A percentile compares a stretch with the other conserved stretches of the same genome.
These are phyloP conservation scores for Acomys russatus DNA, from an alignment of 2,797 vertebrate species.

Conservation along the genomic window DNA sequence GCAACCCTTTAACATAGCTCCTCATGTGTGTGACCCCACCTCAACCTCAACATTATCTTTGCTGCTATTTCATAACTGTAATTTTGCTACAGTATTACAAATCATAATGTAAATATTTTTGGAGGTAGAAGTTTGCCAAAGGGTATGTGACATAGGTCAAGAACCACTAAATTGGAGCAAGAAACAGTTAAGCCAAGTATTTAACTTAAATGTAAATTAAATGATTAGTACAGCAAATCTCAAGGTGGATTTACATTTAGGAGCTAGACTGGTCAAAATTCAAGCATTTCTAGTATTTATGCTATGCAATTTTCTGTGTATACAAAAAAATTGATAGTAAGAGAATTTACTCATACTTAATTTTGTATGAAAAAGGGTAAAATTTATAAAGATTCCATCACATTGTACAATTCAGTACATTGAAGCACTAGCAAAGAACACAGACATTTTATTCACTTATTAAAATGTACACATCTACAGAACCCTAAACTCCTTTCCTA, in stretches of 20 bases:
- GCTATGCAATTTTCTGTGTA: not conserved
- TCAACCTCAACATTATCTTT: not conserved
- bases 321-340: not conserved
- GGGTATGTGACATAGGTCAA: not conserved
- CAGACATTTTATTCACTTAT: not conserved
- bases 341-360: not conserved
- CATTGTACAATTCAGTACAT: not conserved
- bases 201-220: constrained; percentile 7
- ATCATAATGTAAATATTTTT: not conserved
- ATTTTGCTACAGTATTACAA: not conserved
- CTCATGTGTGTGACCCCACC: not conserved
- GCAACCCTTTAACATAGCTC: not conserved
- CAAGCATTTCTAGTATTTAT: constrained; percentile 23
- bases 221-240: not conserved
- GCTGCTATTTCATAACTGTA: not conserved
- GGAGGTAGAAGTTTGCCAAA: not conserved
- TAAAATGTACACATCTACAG: not conserved
- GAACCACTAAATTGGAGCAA: not conserved
- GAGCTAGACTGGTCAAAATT: not conserved
- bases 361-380: not conserved
- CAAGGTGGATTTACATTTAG: not conserved
- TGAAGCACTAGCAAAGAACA: not conserved
- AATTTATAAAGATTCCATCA: not conserved
- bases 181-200: not conserved
- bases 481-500: not conserved